These are phyloP conservation scores for Chaetophractus vellerosus DNA, from an alignment of 2,797 vertebrate species.

Conservation along the genomic window DNA sequence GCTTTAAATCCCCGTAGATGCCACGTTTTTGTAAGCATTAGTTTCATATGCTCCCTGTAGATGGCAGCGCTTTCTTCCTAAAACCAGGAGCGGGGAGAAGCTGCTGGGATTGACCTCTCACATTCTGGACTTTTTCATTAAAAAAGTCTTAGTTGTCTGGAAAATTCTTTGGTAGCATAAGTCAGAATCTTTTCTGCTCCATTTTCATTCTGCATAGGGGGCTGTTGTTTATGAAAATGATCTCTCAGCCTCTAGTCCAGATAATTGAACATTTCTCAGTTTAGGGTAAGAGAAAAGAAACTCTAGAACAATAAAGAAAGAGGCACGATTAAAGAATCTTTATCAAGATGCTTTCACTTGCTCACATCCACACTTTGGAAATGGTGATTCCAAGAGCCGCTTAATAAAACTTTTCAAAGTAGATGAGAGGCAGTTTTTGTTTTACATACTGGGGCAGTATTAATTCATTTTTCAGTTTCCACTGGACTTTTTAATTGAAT, in stretches of 20 bases:
- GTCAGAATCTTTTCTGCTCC: constrained; percentile 51
- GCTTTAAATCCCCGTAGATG: not conserved
- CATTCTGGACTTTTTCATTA: constrained; percentile 63
- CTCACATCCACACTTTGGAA: not conserved
- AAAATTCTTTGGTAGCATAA: constrained; percentile 69
- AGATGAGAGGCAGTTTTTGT: not conserved
- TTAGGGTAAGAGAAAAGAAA: not conserved
- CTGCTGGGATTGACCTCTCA: not conserved
- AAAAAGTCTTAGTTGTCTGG: constrained; percentile 68
- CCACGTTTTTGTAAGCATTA: not conserved
- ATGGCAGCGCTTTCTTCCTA: constrained; percentile 80
- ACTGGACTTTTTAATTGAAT: not conserved
- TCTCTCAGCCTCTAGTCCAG: not conserved
- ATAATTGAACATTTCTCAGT: not conserved
- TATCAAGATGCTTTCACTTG: not conserved
- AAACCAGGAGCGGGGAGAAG: not conserved
- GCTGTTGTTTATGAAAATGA: constrained; percentile 50
- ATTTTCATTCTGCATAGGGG: constrained; percentile 20
- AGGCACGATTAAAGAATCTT: not conserved
- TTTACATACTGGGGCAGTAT: not conserved
- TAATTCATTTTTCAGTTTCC: not conserved
- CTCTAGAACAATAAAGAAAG: not conserved
- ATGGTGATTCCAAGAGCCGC: not conserved
- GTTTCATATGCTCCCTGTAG: constrained; percentile 74
- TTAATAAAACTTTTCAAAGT: not conserved